phyloP scores from a whole-genome alignment of 2,797 vertebrate species.

The Tokudaia tokunoshimensis region DNA sequence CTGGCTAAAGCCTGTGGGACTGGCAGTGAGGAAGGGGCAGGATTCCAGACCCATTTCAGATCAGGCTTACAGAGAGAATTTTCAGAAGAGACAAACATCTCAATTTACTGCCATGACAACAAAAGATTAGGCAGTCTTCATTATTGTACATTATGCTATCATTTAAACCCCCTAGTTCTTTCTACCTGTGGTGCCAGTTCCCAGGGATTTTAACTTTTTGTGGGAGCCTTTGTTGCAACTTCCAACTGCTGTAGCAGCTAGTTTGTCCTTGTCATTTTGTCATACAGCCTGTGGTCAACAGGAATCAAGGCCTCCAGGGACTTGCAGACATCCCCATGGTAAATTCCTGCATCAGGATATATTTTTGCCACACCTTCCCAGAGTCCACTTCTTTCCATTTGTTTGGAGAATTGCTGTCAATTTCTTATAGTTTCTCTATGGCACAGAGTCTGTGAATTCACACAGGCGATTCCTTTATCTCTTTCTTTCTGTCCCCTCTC shows the following conservation, averaged over 20 bases:
- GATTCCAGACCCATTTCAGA: neutral
- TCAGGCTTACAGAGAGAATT: neutral
- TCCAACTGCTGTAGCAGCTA: neutral
- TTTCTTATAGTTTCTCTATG: slow-evolving; percentile 21
- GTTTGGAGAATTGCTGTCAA: slow-evolving; percentile 34
- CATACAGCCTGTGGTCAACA: neutral
- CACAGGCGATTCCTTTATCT: neutral
- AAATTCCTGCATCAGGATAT: neutral
- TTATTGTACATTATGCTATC: neutral
- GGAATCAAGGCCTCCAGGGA: neutral
- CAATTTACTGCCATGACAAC: neutral
- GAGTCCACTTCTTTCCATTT: slow-evolving; percentile 11
- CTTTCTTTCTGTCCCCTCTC: neutral
- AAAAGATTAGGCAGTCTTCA: neutral
- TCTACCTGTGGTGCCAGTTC: neutral
- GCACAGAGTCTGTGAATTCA: neutral
- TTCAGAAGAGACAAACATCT: neutral
- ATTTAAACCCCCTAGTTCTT: neutral
- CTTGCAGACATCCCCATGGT: neutral
- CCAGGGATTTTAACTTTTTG: neutral
- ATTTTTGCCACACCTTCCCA: neutral
- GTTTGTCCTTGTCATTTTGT: neutral
- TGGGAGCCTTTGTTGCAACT: neutral
- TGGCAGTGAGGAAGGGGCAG: neutral
- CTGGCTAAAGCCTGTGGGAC: neutral